Percentiles rank a stretch among this genome's conserved stretches.
phyloP scores from a whole-genome alignment of 2,113 vertebrate genomes.

The Oophaga pumilio region DNA sequence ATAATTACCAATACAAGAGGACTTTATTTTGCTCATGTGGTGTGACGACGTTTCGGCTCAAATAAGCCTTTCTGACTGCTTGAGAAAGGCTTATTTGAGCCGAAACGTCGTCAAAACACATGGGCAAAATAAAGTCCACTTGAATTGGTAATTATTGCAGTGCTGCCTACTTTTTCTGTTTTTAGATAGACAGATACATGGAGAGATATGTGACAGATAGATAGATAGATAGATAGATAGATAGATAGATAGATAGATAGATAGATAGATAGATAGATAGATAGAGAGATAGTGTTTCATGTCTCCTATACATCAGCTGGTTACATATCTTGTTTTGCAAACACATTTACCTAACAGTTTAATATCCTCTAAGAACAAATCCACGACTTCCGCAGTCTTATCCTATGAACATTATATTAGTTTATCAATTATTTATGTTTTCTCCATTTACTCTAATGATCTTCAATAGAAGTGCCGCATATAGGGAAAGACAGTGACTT shows the following conservation, averaged over 20 bases:
- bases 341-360: background rate
- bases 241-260: background rate
- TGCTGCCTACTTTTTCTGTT: no score
- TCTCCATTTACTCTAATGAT: background rate
- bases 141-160: no score
- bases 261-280: slow-evolving; percentile 7
- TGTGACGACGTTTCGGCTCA: no score
- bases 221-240: background rate
- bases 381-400: background rate
- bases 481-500: background rate
- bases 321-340: background rate
- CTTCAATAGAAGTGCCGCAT: background rate
- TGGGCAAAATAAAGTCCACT: no score
- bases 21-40: no score
- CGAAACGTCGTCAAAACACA: no score
- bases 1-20: no score
- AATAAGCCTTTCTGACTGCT: no score
- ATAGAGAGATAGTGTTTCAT: background rate
- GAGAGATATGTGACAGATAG: background rate
- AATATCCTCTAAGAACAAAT: background rate
- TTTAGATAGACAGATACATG: background rate
- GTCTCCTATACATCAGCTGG: background rate
- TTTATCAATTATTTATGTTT: background rate
- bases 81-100: no score
- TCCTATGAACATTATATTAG: background rate